Conservation (phyloP, 2,797 vertebrate genomes). For the Trichosurus vulpecula region DNA sequence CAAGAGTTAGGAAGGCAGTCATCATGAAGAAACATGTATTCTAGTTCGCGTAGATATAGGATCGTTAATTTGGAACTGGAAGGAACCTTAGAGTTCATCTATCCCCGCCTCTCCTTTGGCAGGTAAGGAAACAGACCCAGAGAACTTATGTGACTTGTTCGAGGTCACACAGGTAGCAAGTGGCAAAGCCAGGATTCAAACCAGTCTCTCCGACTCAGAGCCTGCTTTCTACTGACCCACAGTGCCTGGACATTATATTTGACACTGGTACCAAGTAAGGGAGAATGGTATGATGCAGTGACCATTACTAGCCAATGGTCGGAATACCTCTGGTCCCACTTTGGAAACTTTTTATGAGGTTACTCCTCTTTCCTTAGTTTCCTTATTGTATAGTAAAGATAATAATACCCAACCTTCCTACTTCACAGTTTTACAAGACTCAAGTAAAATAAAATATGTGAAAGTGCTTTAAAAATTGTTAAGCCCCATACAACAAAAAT, state of each 20-base stretch:
- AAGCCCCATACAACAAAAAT: not conserved
- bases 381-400: not conserved
- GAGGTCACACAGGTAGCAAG: not conserved
- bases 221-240: not conserved
- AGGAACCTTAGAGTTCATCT: not conserved
- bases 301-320: not conserved
- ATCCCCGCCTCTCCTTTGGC: not conserved
- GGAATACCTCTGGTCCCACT: not conserved
- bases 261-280: not conserved
- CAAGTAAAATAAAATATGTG: not conserved
- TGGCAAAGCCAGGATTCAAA: not conserved
- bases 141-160: not conserved
- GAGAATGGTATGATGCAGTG: no score
- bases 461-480: not conserved
- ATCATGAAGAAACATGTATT: not conserved
- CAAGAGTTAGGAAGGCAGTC: not conserved
- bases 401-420: not conserved
- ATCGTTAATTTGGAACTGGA: not conserved
- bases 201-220: not conserved
- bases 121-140: not conserved
- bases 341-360: not conserved
- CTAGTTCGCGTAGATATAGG: not conserved
- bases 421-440: not conserved
- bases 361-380: not conserved
- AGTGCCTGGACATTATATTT: not conserved